Evolutionary conservation across 1,140 invertebrate species (phyloP), one percentile per base, ranked within the genome.

Genomic region (Spodoptera litura): DNA sequence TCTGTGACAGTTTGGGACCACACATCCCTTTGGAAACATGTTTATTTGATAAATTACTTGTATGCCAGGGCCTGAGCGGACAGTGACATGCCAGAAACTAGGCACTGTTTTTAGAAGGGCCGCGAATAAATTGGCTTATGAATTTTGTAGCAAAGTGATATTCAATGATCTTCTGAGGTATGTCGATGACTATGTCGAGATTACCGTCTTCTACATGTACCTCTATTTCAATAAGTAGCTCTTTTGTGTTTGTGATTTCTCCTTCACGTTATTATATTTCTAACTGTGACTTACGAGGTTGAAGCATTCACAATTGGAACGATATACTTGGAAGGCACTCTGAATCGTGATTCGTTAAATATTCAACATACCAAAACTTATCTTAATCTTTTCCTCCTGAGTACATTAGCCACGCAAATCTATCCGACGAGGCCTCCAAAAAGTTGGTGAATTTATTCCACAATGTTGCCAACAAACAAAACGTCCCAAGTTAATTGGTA

Each of bases 41-140:
- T 62, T 75, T 62, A 62, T 75, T 75, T 75, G 72, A 75, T 75
- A 75, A 75, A 75, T 75, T 52, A 61, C 72, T 31, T 31, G 70
- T 73, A 58, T 73, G 64, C 64, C 44, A 4, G 15, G 31, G 20
- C 11, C 44, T 31, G 66, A 27, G 49, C 11, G 66, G 66, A 70
- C 66, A 70, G 15, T 70, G 66, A 70, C 66, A 53, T 31, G 66
- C 66, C 49, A 52, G 49, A 31, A 70, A 53, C 66, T 70, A 70
- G 49, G 20, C 12, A 70, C 66, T 70, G 49, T 70, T 70, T 49
- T 70, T 31, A 53, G 49, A 70, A 70, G 49, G 25, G 52, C 66
- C 49, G 13, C 49, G 49, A 53, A 70, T 70, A 70, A 70, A 70
- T 70, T 70, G 66, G 49, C 66, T 70, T 70, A 70, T 70, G 66